Base-by-base conservation (phyloP, 2,888 invertebrate species). In the Belgica antarctica region DNA sequence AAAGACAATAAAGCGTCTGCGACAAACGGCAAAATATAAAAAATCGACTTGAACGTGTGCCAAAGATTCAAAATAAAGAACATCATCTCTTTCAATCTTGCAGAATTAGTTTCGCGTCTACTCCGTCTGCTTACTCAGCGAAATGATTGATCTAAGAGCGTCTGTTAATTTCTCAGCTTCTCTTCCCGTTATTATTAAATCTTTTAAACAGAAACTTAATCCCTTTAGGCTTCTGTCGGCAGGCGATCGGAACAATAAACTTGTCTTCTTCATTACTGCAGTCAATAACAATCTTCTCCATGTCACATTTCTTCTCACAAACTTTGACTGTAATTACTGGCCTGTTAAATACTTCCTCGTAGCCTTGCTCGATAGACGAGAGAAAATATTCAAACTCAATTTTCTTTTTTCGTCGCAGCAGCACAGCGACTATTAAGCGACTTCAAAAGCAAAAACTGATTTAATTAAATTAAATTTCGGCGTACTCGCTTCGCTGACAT, bases 301-400 rank as follows among this genome's bases (percentile, higher is more conserved):
- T 41, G 41, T 10, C 15, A 41, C n/a, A 41, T 41, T 41, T 12
- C 41, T 41, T 41, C n/a, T 41, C 41, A 15, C n/a, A n/a, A n/a
- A n/a, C n/a, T n/a, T n/a, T n/a, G n/a, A n/a, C n/a, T n/a, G n/a
- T 34, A 34, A 34, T 34, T 34, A 10, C 10, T 34, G 8, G 10
- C 8, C 36, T 34, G 36, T 22, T 57, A 57, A 57, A 57, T n/a
- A 57, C 57, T 57, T 57, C 57, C 57, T 57, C 57, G 57, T 57
- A 34, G 10, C 10, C 10, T 34, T 34, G n/a, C n/a, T n/a, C n/a
- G n/a, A n/a, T n/a, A n/a, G n/a, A n/a, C n/a, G n/a, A n/a, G n/a
- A n/a, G n/a, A n/a, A n/a, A n/a, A n/a, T n/a, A n/a, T n/a, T n/a
- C n/a, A n/a, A n/a, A n/a, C n/a, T n/a, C n/a, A n/a, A n/a, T n/a